Percentiles rank a stretch among this genome's conserved stretches.
Conservation (phyloP, 1,140 invertebrate species). For the Cryptotermes secundus region DNA sequence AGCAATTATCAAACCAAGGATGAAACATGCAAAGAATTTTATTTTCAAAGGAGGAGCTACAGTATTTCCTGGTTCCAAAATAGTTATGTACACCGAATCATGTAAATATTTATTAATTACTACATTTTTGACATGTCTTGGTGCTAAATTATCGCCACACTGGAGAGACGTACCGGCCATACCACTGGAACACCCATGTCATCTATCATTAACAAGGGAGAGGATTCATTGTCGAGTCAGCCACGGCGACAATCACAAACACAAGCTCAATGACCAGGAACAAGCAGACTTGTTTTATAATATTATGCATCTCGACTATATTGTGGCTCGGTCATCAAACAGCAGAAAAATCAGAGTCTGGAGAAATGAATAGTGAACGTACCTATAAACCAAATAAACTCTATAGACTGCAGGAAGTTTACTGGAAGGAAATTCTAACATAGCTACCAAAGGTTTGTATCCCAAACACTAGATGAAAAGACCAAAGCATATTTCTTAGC, state of each 20-base stretch:
- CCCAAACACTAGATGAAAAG: conserved; percentile 30
- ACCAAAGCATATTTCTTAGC: conserved; percentile 23
- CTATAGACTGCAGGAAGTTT: conserved; percentile 29
- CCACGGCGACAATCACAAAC: conserved; percentile 21
- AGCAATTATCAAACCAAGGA: conserved; percentile 37
- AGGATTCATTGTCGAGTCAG: conserved; percentile 23
- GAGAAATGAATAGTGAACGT: conserved; percentile 20
- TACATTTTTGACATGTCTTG: conserved; percentile 28
- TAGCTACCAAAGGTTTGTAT: conserved; percentile 28
- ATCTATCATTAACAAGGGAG: conserved; percentile 25
- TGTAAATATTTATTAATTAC: conserved; percentile 31
- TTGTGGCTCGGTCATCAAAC: conserved; percentile 20
- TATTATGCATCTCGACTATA: conserved; percentile 22
- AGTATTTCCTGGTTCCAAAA: conserved; percentile 34
- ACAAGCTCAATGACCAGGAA: conserved; percentile 23
- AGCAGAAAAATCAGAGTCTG: conserved; percentile 23
- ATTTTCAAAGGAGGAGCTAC: conserved; percentile 31
- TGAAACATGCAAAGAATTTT: conserved; percentile 36
- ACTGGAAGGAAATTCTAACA: conserved; percentile 19
- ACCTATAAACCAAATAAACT: conserved; percentile 27
- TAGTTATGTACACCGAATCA: conserved; percentile 35
- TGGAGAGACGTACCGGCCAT: background rate
- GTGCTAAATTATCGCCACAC: conserved; percentile 22
- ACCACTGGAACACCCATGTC: conserved; percentile 7
- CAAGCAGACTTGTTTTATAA: conserved; percentile 19